These are phyloP conservation scores for Thinocorus orbignyianus DNA, from an alignment of 2,113 vertebrate genomes.

Conservation along the genomic window DNA sequence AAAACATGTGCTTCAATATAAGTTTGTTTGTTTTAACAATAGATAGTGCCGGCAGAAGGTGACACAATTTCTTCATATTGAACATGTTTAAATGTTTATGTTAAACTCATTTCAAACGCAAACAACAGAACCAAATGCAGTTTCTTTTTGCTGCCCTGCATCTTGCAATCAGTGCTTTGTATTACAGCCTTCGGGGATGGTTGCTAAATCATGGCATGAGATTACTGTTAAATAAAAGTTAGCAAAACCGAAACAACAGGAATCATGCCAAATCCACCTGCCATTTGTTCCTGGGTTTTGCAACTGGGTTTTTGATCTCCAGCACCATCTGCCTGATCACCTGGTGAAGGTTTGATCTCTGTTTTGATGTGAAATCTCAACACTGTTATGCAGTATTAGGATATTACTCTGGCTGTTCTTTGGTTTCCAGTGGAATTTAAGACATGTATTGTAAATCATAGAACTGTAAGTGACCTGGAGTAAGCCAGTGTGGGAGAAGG, in stretches of 20 bases:
- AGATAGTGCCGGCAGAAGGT: background rate
- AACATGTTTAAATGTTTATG: background rate
- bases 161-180: background rate
- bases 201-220: background rate
- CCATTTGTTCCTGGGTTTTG: background rate
- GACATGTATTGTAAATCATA: background rate
- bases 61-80: background rate
- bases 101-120: conserved; percentile 13
- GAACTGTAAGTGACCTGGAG: background rate
- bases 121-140: background rate
- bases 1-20: background rate
- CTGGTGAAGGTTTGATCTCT: background rate
- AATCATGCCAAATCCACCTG: background rate
- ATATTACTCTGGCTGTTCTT: background rate
- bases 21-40: background rate
- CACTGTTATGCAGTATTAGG: background rate
- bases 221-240: background rate
- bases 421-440: background rate
- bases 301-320: background rate
- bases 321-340: background rate
- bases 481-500: background rate
- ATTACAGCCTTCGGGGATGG: background rate
- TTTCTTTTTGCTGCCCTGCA: background rate
- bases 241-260: background rate
- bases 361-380: background rate